Conservation (phyloP, 2,113 vertebrate genomes). For the Antechinus stuartii region DNA sequence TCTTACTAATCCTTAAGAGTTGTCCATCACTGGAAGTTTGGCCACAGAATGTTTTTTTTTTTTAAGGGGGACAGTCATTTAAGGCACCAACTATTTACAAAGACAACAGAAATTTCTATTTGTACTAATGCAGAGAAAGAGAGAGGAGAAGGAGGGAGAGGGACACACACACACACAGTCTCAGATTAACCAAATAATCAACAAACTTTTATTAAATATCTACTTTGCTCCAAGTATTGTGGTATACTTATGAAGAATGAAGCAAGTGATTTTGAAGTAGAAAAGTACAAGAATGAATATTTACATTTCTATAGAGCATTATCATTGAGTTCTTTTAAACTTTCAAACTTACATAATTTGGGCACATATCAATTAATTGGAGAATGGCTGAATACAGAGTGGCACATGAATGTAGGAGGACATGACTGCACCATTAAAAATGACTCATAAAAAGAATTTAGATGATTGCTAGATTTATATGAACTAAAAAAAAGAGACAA, state of each 20-base stretch:
- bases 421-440: background rate
- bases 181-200: background rate
- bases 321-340: background rate
- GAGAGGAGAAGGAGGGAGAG: no score
- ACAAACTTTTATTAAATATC: background rate
- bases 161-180: background rate
- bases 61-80: background rate
- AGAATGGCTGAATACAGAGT: background rate
- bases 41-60: background rate
- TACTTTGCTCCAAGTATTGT: background rate
- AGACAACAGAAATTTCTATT: background rate
- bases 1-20: background rate
- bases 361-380: background rate
- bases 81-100: background rate
- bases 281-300: background rate
- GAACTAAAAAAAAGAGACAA: background rate
- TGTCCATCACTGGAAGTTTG: background rate
- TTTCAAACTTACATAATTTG: background rate
- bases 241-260: background rate
- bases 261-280: background rate
- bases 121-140: background rate
- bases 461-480: background rate
- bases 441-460: background rate
- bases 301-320: background rate
- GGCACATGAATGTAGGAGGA: background rate